A percentile compares a stretch with the other conserved stretches of the same genome.
Conservation (phyloP, 64 coral and sea anemone genomes). For the Pocillopora verrucosa region DNA sequence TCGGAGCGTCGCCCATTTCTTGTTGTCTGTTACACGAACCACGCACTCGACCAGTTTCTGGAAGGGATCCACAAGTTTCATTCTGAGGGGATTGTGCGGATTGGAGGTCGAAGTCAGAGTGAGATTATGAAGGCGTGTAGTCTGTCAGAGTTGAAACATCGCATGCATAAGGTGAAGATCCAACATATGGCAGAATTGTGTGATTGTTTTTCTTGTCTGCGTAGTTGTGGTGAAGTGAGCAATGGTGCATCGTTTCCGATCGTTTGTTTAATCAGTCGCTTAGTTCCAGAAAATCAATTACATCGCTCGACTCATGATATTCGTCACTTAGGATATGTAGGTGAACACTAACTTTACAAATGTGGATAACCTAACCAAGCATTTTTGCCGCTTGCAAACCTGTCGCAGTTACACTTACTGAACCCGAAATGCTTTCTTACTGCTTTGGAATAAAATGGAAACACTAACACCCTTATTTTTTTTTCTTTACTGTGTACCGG, state of each 20-base stretch:
- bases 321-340: no score
- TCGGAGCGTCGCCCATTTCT: conserved; percentile 63
- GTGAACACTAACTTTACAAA: no score
- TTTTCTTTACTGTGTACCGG: not conserved
- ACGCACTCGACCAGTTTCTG: conserved; percentile 84
- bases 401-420: no score
- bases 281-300: no score
- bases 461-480: not conserved
- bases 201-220: not conserved
- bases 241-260: no score
- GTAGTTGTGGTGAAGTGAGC: not conserved
- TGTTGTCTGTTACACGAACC: conserved; percentile 89
- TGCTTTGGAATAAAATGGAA: not conserved
- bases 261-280: no score
- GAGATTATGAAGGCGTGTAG: conserved; percentile 59
- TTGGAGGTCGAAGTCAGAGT: conserved; percentile 72
- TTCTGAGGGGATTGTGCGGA: conserved; percentile 51
- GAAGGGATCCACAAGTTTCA: conserved; percentile 82
- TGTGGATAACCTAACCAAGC: no score
- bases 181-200: no score
- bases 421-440: not conserved
- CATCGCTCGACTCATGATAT: no score
- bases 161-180: conserved; percentile 58
- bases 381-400: no score
- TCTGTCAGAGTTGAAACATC: conserved; percentile 44